Percentiles rank a stretch among this genome's conserved stretches.
phyloP scores from a whole-genome alignment of 1,140 invertebrate genomes.

The Drosophila prosaltans region DNA sequence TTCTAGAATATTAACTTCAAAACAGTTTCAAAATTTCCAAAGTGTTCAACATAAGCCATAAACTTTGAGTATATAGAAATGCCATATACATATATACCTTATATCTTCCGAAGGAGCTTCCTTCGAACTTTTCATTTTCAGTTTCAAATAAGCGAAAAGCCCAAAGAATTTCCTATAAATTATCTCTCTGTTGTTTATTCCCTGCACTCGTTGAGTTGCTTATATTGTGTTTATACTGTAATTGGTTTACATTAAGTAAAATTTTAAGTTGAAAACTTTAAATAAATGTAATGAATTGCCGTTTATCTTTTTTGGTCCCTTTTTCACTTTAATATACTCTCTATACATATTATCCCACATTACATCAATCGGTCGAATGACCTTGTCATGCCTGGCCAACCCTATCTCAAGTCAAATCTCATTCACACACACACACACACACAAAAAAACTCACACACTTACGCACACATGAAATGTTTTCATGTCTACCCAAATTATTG shows the following conservation, averaged over 20 bases:
- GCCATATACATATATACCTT: no score
- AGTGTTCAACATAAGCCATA: no score
- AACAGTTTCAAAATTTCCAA: no score
- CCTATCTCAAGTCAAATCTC: constrained; percentile 14
- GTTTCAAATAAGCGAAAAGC: no score
- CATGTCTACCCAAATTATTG: constrained; percentile 37
- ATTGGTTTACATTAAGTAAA: neutral
- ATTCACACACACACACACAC: constrained; percentile 1
- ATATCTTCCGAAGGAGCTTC: no score
- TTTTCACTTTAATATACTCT: constrained; percentile 5
- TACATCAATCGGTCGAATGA: constrained; percentile 15
- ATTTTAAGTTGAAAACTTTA: neutral
- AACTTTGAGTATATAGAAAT: no score
- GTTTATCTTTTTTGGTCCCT: neutral
- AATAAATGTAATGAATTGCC: neutral
- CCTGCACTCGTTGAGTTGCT: no score
- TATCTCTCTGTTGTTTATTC: no score
- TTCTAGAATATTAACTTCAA: no score
- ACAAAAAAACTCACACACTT: constrained; percentile 10
- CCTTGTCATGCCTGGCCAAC: constrained; percentile 14
- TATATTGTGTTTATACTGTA: neutral
- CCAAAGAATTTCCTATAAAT: no score
- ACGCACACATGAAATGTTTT: constrained; percentile 51
- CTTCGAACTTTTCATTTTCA: no score
- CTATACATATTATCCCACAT: neutral